Conservation (phyloP, 2,888 invertebrate species). For the Chirona hameri region DNA sequence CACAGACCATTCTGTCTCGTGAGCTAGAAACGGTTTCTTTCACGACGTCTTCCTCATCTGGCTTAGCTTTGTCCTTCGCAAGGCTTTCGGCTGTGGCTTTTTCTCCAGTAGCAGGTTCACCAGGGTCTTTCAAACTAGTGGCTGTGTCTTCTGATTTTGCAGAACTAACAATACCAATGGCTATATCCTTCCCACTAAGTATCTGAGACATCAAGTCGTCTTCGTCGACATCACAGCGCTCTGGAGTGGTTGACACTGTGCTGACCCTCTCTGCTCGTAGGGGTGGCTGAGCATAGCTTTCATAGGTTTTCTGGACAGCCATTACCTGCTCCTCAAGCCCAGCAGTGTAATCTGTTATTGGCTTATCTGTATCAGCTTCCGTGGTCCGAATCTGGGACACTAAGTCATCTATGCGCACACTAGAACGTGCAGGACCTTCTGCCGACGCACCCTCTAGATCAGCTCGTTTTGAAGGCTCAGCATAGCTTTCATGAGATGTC, state of each 20-base stretch:
- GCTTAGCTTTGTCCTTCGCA: background rate
- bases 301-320: background rate
- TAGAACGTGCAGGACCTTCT: background rate
- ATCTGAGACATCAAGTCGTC: constrained; percentile 3
- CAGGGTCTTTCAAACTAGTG: too few relatives aligned
- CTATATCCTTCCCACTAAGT: background rate
- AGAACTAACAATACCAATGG: background rate
- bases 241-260: background rate
- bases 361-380: too few relatives aligned
- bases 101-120: background rate
- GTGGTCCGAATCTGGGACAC: background rate
- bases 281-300: background rate
- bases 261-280: background rate
- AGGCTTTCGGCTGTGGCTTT: background rate
- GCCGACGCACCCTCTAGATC: background rate
- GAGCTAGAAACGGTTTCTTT: background rate
- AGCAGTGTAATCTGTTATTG: background rate
- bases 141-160: too few relatives aligned
- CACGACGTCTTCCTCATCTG: constrained; percentile 8
- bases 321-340: background rate
- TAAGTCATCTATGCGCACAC: background rate
- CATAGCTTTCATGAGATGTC: background rate
- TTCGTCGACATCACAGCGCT: background rate
- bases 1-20: background rate
- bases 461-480: background rate